Base-by-base conservation (phyloP, 2,888 invertebrate species). In the Morpho achilles region DNA sequence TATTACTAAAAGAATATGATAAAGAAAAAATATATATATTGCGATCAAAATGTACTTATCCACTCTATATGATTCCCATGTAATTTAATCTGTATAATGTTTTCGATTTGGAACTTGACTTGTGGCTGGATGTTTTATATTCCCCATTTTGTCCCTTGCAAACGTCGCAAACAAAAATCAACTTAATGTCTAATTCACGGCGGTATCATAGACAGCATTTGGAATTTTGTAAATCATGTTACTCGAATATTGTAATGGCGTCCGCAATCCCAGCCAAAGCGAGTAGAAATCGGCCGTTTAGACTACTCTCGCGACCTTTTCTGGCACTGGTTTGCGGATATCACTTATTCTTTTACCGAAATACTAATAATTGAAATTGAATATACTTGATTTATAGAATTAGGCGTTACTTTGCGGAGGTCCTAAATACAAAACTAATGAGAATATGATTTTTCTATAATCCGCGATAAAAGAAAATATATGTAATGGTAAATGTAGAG, bases 41-140 rank as follows among this genome's bases (percentile, higher is more conserved):
- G 32, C 5, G 32, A 32, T 32, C 3, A 0, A 32, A 32, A 5
- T 3, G 5, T 32, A 32, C 32, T 2, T 32, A 32, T 32, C 7
- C 8, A 57, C 82, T 79, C 80, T 71, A 62, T 75, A 67, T 16
- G 65, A 53, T 62, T 76, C 72, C 65, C 23, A 53, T 52, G 65
- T 75, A 73, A 80, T 82, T 83, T 80, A 83, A 84, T 84, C 81
- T 80, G 76, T 81, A 76, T 82, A 82, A 83, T 82, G 84, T 80
- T 82, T 82, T 76, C 76, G 78, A 82, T 81, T 82, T 79, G 76
- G 78, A 76, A 77, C 80, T 80, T 82, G 81, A 79, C 82, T 82
- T 82, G 82, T 76, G 79, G 80, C 76, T 70, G 71, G 70, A 70
- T 71, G 67, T 67, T 67, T 77, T 73, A 70, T 65, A 68, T 62